Base-by-base conservation (phyloP, 2,888 invertebrate genomes). In the Callyntrura sp. region DNA sequence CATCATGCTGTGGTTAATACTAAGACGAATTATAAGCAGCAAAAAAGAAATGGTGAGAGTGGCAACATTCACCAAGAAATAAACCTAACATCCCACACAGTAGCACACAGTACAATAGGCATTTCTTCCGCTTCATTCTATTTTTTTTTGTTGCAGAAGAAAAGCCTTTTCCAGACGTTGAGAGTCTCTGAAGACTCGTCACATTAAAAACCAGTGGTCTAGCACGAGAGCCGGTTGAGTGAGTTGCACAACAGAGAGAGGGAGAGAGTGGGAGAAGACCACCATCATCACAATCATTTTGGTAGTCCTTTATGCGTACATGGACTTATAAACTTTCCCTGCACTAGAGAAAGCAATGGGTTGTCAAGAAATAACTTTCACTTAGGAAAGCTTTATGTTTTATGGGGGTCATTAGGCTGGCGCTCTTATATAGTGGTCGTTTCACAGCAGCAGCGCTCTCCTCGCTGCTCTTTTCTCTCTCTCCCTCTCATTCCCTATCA, bases 351-450 rank as follows among this genome's bases (percentile, higher is more conserved):
- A 48, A 73, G 73, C 73, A 73, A 73, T 35, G 55, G 55, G 14
- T 73, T 82, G 62, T 76, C 90, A 86, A 62, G 76, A 81, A 90
- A 85, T 90, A 90, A 82, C 73, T 90, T 90, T 90, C 90, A 85
- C 90, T 90, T 79, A 73, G 79, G 85, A 68, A 88, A 84, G 70
- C 86, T 85, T 82, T 76, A 87, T 92, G 90, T 92, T 92, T 92
- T 92, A 92, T 92, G 91, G 85, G 90, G 91, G 90, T 92, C 92
- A 92, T 92, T 92, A 92, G 90, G 90, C 88, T 92, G 62, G 76
- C 83, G 51, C 48, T 73, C 20, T 68, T n/a, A 48, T n/a, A 48
- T 23, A 73, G 73, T 73, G 73, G 73, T 48, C 73, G 73, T 73
- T 23, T 23, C 73, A 48, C 73, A 62, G 48, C 73, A 62, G 48